Percentiles rank a stretch among this genome's conserved stretches.
Conservation (phyloP, 2,888 invertebrate genomes). For the Melikaiella ostensackeni region DNA sequence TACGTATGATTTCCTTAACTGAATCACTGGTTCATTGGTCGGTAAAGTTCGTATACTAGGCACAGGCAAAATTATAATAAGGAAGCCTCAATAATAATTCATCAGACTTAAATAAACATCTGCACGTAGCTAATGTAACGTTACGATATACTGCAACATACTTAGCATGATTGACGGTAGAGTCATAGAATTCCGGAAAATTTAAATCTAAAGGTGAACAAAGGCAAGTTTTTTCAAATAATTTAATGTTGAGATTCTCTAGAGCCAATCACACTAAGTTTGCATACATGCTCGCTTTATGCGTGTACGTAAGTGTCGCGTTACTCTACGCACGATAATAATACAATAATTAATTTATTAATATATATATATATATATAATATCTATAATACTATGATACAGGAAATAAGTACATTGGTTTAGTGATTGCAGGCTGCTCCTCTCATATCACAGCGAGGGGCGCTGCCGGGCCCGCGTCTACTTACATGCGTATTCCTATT, state of each 20-base stretch:
- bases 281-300: slow-evolving; percentile 43
- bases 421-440: slow-evolving; percentile 78
- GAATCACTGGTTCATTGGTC: slow-evolving; percentile 41
- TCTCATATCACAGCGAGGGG: slow-evolving; percentile 78
- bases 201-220: not conserved
- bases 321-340: slow-evolving; percentile 56
- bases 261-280: not conserved
- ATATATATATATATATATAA: slow-evolving; percentile 48
- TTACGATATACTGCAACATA: not conserved
- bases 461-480: slow-evolving; percentile 76
- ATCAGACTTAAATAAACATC: slow-evolving; percentile 38
- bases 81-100: slow-evolving; percentile 39
- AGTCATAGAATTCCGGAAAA: not conserved
- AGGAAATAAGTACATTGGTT: slow-evolving; percentile 78
- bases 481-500: slow-evolving; percentile 57
- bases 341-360: slow-evolving; percentile 67
- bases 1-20: slow-evolving; percentile 34
- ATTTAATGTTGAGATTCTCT: not conserved
- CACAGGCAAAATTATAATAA: slow-evolving; percentile 40
- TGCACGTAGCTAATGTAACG: slow-evolving; percentile 30
- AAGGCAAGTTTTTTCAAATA: not conserved
- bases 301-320: slow-evolving; percentile 44
- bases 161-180: slow-evolving; percentile 8
- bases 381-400: slow-evolving; percentile 75
- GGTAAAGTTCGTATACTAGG: slow-evolving; percentile 39